A percentile compares a stretch with the other conserved stretches of the same genome.
Evolutionary conservation across 1,140 invertebrate genomes (phyloP).

Genomic region (Cotesia vestalis): DNA sequence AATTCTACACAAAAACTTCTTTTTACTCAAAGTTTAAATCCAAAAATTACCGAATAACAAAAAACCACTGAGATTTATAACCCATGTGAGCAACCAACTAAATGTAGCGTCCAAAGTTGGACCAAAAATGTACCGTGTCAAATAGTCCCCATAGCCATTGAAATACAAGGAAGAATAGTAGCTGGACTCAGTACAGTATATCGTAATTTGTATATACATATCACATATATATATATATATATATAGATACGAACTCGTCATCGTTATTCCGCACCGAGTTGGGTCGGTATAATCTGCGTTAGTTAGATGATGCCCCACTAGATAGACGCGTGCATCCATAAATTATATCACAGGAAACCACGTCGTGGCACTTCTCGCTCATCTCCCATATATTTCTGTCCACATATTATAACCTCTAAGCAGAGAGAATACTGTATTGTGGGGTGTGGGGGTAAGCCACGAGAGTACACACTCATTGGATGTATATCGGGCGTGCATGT

Average conservation of each 20-base stretch:
- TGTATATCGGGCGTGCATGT: conserved; percentile 31
- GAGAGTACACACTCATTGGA: conserved; percentile 22
- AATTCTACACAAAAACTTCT: too few relatives aligned
- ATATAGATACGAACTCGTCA: not conserved
- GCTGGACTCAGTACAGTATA: too few relatives aligned
- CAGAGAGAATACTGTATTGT: too few relatives aligned
- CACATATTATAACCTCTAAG: too few relatives aligned
- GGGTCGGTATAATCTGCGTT: conserved; percentile 4
- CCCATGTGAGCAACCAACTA: conserved; percentile 56
- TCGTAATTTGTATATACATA: too few relatives aligned
- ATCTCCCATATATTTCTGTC: not conserved
- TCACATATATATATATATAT: not conserved
- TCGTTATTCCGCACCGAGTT: not conserved
- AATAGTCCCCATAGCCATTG: conserved; percentile 38
- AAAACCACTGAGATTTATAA: conserved; percentile 47
- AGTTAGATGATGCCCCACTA: not conserved
- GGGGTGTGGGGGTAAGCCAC: too few relatives aligned
- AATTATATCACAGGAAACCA: conserved; percentile 14
- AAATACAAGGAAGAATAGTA: too few relatives aligned
- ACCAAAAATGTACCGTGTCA: conserved; percentile 51
- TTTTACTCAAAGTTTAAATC: too few relatives aligned
- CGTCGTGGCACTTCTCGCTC: conserved; percentile 12
- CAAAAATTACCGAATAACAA: not conserved
- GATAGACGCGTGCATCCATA: conserved; percentile 20
- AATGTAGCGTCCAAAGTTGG: conserved; percentile 44